Evolutionary conservation across 53 echinoderm and acorn worm genomes (phyloP).

Genomic region (Hippasteria phrygiana): DNA sequence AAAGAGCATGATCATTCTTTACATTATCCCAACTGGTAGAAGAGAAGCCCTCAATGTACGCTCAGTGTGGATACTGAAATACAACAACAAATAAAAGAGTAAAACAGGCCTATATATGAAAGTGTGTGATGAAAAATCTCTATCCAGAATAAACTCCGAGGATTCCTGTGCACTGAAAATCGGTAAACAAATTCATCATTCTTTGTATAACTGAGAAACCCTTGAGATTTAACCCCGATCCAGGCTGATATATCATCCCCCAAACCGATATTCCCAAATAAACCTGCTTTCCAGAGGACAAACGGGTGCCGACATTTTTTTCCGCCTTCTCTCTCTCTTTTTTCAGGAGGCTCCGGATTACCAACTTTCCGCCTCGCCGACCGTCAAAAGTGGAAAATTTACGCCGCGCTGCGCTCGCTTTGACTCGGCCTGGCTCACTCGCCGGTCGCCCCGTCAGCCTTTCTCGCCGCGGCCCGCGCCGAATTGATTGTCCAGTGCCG

Average conservation of each 20-base stretch:
- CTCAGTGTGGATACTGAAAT: too few species aligned
- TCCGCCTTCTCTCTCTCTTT: not conserved
- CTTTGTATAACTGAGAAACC: not conserved
- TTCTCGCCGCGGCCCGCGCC: not conserved
- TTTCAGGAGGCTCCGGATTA: constrained; percentile 34
- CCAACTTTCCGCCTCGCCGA: constrained; percentile 47
- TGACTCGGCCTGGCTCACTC: constrained; percentile 32
- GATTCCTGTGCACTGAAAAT: not conserved
- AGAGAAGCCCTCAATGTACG: too few species aligned
- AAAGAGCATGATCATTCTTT: too few species aligned
- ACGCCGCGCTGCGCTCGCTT: constrained; percentile 67
- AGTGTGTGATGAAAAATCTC: too few species aligned
- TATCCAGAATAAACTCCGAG: too few species aligned
- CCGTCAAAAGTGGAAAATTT: constrained; percentile 62
- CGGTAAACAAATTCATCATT: not conserved
- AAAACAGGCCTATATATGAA: too few species aligned
- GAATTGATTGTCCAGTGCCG: constrained; percentile 51
- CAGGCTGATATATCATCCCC: constrained; percentile 15
- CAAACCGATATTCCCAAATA: constrained; percentile 47
- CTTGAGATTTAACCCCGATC: constrained; percentile 17
- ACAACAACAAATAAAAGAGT: too few species aligned
- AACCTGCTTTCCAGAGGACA: constrained; percentile 38
- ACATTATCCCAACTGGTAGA: too few species aligned
- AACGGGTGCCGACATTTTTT: constrained; percentile 43
- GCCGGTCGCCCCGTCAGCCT: not conserved